These are phyloP conservation scores for Orchesella flavescens DNA, from an alignment of 2,888 invertebrate genomes.

Conservation along the genomic window DNA sequence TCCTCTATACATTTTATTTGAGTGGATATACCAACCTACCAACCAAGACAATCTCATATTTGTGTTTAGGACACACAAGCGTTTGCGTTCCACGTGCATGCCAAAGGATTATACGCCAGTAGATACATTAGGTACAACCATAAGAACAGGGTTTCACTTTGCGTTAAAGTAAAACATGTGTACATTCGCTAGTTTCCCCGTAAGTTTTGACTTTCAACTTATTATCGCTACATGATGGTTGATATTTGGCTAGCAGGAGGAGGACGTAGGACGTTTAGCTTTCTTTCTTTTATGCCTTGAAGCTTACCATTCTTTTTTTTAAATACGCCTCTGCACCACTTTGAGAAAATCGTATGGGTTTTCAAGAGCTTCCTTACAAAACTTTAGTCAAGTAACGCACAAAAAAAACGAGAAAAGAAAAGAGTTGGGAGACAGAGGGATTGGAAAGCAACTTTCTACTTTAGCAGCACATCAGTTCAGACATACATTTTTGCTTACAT, in stretches of 20 bases:
- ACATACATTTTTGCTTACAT: too few species aligned
- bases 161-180: not conserved
- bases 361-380: too few species aligned
- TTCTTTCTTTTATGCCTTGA: conserved; percentile 15
- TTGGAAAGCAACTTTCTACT: too few species aligned
- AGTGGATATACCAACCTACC: not conserved
- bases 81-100: not conserved
- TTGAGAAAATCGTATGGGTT: too few species aligned
- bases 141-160: too few species aligned
- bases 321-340: too few species aligned
- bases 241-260: conserved; percentile 46
- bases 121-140: conserved; percentile 9
- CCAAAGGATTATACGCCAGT: not conserved
- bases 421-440: too few species aligned
- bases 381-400: too few species aligned
- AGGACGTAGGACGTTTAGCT: conserved; percentile 22
- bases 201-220: not conserved
- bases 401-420: too few species aligned
- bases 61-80: too few species aligned
- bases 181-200: not conserved
- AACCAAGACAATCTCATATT: too few species aligned
- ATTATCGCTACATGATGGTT: conserved; percentile 50
- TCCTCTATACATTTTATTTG: not conserved
- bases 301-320: conserved; percentile 17
- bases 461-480: too few species aligned